phyloP scores from a whole-genome alignment of 2,113 vertebrate genomes.

The Cephalopterus ornatus region DNA sequence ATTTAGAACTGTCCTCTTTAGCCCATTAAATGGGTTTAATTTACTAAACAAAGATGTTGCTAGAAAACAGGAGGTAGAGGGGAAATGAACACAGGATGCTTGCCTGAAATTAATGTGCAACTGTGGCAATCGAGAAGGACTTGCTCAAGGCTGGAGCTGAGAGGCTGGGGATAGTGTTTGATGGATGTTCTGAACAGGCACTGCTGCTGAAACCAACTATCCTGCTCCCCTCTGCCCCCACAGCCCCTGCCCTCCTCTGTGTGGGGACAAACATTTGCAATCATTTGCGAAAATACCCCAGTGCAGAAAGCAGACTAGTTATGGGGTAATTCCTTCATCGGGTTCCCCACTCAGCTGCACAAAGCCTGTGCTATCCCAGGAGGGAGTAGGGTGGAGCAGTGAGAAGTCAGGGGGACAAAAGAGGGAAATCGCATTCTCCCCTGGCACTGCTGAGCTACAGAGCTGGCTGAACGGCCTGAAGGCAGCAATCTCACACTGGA shows the following conservation, averaged over 20 bases:
- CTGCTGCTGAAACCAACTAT: background rate
- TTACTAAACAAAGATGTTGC: conserved; percentile 58
- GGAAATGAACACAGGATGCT: conserved; percentile 52
- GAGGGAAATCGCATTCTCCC: background rate
- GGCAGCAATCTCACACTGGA: background rate
- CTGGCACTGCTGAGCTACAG: background rate
- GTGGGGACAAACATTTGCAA: background rate
- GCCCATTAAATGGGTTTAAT: conserved; percentile 63
- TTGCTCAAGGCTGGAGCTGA: background rate
- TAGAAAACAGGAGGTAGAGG: conserved; percentile 46
- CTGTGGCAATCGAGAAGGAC: background rate
- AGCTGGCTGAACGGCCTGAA: background rate
- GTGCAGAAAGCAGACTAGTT: background rate
- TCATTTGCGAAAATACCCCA: background rate
- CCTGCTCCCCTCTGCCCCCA: background rate
- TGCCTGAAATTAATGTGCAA: conserved; percentile 15
- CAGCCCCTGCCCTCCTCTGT: background rate
- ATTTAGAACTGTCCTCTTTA: conserved; percentile 60
- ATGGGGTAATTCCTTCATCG: background rate
- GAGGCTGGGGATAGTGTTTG: background rate
- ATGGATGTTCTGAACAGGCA: background rate
- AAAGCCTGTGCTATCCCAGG: background rate
- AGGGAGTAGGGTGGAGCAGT: background rate
- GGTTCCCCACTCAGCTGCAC: background rate
- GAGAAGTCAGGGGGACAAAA: background rate